These are phyloP conservation scores for Cantharis rufa DNA, from an alignment of 2,888 invertebrate genomes.

Conservation along the genomic window DNA sequence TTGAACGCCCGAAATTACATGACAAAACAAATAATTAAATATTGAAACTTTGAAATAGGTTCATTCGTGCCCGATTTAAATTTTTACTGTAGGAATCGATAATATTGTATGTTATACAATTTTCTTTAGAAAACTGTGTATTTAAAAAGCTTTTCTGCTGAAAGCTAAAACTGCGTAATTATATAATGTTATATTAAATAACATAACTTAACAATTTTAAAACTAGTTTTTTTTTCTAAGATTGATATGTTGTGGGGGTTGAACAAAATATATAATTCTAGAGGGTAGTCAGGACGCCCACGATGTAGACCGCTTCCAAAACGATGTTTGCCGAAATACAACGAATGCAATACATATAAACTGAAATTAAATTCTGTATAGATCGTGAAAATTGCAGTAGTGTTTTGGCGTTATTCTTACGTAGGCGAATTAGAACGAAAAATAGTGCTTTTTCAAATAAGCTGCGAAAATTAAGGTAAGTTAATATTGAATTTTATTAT, in stretches of 20 bases:
- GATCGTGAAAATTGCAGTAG: constrained; percentile 48
- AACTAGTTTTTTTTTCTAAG: not conserved
- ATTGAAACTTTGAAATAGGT: not conserved
- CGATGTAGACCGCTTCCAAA: constrained; percentile 34
- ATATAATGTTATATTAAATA: not conserved
- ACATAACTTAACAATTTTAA: not conserved
- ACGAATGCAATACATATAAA: constrained; percentile 47
- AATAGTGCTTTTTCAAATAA: not conserved
- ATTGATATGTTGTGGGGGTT: not conserved
- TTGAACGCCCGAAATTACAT: not conserved
- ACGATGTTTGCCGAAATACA: constrained; percentile 38
- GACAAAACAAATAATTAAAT: not conserved
- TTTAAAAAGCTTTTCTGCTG: not conserved
- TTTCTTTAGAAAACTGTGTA: not conserved
- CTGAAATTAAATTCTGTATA: constrained; percentile 44
- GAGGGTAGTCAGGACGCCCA: constrained; percentile 36
- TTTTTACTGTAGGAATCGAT: not conserved
- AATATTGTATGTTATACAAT: not conserved
- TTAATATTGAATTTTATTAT: not conserved
- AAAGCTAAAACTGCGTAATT: not conserved
- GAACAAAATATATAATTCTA: constrained; percentile 1
- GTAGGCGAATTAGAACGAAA: constrained; percentile 22
- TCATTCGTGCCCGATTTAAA: not conserved
- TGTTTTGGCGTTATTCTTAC: constrained; percentile 32
- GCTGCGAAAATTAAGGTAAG: not conserved